A percentile compares a stretch with the other conserved stretches of the same genome.
phyloP scores from a whole-genome alignment of 2,113 vertebrate genomes.

The Periophthalmodon schlosseri region DNA sequence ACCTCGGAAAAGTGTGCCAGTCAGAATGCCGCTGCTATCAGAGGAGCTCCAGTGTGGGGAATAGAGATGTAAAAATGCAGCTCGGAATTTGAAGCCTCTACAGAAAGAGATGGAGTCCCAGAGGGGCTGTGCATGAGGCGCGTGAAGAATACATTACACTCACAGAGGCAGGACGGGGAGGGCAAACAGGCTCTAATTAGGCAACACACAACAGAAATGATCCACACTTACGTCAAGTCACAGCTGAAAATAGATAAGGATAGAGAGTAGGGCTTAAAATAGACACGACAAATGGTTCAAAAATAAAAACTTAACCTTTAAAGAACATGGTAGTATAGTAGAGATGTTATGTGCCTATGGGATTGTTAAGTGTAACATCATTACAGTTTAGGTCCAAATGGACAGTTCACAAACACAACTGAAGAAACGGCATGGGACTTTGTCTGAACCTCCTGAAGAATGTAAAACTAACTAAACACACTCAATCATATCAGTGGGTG shows the following conservation, averaged over 20 bases:
- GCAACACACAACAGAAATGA: conserved; percentile 31
- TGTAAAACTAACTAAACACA: no score
- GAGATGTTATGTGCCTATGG: background rate
- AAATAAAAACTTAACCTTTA: conserved; percentile 8
- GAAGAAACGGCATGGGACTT: no score
- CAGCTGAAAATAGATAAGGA: conserved; percentile 41
- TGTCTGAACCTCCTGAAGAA: no score
- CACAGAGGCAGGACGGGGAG: conserved; percentile 17
- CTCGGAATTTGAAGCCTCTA: conserved; percentile 38
- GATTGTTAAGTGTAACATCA: background rate
- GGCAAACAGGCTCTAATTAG: conserved; percentile 59
- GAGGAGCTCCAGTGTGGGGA: conserved; percentile 6
- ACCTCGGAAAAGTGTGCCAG: conserved; percentile 33
- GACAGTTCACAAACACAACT: no score
- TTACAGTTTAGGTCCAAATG: background rate
- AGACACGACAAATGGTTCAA: conserved; percentile 19
- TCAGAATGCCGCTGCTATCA: conserved; percentile 22
- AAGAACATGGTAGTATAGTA: background rate
- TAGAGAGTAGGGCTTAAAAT: conserved; percentile 31
- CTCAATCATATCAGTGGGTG: no score
- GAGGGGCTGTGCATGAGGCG: conserved; percentile 30
- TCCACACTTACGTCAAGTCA: conserved; percentile 42
- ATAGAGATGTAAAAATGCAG: conserved; percentile 41
- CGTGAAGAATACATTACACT: conserved; percentile 41
- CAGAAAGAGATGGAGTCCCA: conserved; percentile 45